Conservation (phyloP, 2,113 vertebrate species). For the Meriones unguiculatus region DNA sequence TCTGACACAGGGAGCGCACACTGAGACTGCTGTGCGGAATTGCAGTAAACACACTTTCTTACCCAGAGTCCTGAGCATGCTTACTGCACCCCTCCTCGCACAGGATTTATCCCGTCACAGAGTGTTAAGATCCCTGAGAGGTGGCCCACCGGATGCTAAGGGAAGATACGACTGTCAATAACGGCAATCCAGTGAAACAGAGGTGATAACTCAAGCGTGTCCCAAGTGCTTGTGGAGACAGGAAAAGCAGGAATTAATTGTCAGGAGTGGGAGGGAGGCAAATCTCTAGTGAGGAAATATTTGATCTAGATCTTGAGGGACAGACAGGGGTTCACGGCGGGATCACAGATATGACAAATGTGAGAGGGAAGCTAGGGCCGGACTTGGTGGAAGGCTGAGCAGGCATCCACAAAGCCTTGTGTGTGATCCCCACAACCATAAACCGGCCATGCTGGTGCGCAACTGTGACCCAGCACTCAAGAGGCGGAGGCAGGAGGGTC, state of each 20-base stretch:
- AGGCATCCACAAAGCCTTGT: neutral
- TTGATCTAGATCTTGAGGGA: constrained; percentile 33
- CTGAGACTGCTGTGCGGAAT: neutral
- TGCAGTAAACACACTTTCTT: neutral
- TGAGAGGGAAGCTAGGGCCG: neutral
- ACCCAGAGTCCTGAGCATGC: neutral
- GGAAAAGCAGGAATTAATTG: neutral
- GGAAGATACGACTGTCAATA: neutral
- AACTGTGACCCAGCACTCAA: neutral
- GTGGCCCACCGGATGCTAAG: neutral
- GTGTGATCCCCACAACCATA: neutral
- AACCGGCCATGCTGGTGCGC: neutral
- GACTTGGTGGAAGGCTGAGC: neutral
- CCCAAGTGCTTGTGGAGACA: neutral
- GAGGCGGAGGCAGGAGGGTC: neutral
- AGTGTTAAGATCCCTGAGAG: neutral
- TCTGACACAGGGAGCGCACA: neutral
- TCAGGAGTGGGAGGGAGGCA: neutral
- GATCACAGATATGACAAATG: neutral
- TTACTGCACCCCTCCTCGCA: neutral
- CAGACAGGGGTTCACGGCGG: neutral
- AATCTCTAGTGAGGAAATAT: neutral
- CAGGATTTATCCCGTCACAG: neutral
- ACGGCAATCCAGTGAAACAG: neutral
- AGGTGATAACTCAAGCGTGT: neutral